Evolutionary conservation across 2,888 invertebrate genomes (phyloP), one percentile per base, ranked within the genome.

Genomic region (Lithophane semibrunnea): DNA sequence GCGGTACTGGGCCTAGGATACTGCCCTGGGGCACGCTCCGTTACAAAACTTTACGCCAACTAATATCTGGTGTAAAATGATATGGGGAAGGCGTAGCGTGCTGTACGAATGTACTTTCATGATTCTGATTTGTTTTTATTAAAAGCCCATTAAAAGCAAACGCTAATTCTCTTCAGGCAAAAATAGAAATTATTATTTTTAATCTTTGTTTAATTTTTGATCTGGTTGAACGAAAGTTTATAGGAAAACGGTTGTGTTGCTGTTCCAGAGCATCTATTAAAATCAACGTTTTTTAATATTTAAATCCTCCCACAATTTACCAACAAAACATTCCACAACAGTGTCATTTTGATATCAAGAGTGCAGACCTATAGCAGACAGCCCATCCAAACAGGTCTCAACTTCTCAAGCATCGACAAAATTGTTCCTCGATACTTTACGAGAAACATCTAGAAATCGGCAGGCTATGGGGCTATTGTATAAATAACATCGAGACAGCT

Each of bases 11-110:
- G 84, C 92, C 93, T 89, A 93, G 91, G 86, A 90, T 81, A 77
- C 82, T 67, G 92, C 95, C 95, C 86, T 92, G 92, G 61, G 94
- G 94, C 91, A 94, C 88, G 75, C 88, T 82, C 78, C 78, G 85
- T 87, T 89, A 87, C 86, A 84, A 89, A 90, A 88, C 86, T 89
- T 88, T 85, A 89, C 88, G 84, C 83, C 88, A 84, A 88, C 89
- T 89, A 87, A 91, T 91, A 89, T 89, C 84, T 84, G 69, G 82
- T 84, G 83, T 74, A 73, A 82, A 75, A 79, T 79, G 88, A 82
- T 85, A 84, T 73, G 73, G 69, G 66, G 68, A 73, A 84, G 85
- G 81, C 81, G 77, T 77, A 70, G 37, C 56, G 21, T 70, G 52
- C 64, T 70, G 42, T 67, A 71, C 64, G 12, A 64, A 70, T 54